Evolutionary conservation across 2,888 invertebrate genomes (phyloP).

Genomic region (Aquatica leii): DNA sequence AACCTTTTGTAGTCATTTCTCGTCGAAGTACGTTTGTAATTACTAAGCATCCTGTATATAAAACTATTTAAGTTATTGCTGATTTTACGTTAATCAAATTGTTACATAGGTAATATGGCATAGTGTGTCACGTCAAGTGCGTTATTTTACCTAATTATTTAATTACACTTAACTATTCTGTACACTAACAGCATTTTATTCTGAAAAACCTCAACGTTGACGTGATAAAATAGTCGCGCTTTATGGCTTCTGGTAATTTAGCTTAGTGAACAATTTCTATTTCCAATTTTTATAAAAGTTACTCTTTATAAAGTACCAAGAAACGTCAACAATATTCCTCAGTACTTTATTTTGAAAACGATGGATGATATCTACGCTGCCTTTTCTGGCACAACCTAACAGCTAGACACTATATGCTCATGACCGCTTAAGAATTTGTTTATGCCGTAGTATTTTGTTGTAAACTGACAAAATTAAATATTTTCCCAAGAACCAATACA

Average conservation of each 20-base stretch:
- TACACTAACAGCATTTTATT: neutral
- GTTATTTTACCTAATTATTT: neutral
- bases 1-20: no score
- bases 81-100: no score
- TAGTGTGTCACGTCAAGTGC: no score
- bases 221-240: neutral
- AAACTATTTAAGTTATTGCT: no score
- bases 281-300: no score
- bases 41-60: no score
- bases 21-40: no score
- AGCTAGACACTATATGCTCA: neutral
- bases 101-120: no score
- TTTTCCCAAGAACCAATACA: neutral
- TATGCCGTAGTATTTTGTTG: neutral
- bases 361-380: neutral
- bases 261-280: no score
- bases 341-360: neutral
- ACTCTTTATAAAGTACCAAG: neutral
- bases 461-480: no score
- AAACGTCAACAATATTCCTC: neutral
- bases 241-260: neutral
- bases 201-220: neutral
- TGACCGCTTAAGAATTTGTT: neutral
- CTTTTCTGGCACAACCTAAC: neutral
- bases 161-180: neutral